These are phyloP conservation scores for Oeneis ivallda DNA, from an alignment of 2,888 invertebrate species.

Conservation along the genomic window DNA sequence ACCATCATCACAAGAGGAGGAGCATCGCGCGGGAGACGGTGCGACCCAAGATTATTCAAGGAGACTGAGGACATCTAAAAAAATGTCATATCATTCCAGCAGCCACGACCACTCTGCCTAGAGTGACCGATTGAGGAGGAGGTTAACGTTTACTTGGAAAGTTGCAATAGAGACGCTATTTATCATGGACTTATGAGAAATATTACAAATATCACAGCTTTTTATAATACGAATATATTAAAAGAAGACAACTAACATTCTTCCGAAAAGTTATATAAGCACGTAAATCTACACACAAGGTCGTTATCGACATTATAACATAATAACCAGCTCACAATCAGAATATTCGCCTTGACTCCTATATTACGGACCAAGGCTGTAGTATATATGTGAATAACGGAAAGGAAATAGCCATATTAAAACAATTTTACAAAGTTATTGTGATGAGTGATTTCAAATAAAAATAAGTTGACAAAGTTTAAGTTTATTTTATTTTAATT, in stretches of 20 bases:
- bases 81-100: too few relatives aligned
- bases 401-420: conserved; percentile 57
- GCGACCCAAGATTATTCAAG: too few relatives aligned
- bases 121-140: too few relatives aligned
- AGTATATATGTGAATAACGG: conserved; percentile 46
- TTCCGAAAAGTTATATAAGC: conserved; percentile 60
- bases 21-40: too few relatives aligned
- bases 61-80: too few relatives aligned
- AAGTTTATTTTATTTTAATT: not conserved
- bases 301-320: conserved; percentile 56
- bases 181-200: too few relatives aligned
- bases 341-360: conserved; percentile 66
- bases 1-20: too few relatives aligned
- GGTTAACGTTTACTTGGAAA: too few relatives aligned
- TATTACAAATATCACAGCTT: too few relatives aligned
- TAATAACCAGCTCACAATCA: conserved; percentile 54
- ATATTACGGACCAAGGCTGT: conserved; percentile 53
- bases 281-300: conserved; percentile 61
- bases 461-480: conserved; percentile 2
- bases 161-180: too few relatives aligned
- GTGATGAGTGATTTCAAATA: conserved; percentile 10
- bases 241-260: not conserved
- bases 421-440: conserved; percentile 30
- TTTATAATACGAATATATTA: too few relatives aligned
- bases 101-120: too few relatives aligned